These are phyloP conservation scores for Oryzias curvinotus DNA, from an alignment of 2,113 vertebrate genomes.

Conservation along the genomic window DNA sequence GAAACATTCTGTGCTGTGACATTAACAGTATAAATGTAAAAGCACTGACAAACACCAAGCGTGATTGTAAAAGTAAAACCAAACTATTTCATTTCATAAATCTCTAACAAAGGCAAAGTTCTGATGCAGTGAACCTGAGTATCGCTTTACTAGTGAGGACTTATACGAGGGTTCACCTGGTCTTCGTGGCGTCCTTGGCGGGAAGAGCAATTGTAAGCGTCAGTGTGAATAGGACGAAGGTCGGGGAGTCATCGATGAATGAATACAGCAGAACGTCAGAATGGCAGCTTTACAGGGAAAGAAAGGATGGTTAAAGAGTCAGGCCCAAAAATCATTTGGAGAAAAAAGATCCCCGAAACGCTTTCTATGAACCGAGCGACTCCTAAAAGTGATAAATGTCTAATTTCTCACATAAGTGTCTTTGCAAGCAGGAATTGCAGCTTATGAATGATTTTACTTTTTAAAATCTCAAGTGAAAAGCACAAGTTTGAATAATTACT, in stretches of 20 bases:
- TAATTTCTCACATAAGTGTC: not conserved
- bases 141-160: slow-evolving; percentile 56
- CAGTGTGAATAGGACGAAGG: slow-evolving; percentile 36
- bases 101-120: slow-evolving; percentile 49
- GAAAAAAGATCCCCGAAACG: slow-evolving; percentile 26
- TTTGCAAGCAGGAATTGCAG: not conserved
- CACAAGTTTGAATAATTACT: too few species aligned
- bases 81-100: slow-evolving; percentile 72
- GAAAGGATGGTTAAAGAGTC: slow-evolving; percentile 54
- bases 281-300: slow-evolving; percentile 66
- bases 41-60: slow-evolving; percentile 57
- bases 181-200: slow-evolving; percentile 40
- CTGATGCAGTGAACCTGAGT: slow-evolving; percentile 45
- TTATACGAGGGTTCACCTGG: slow-evolving; percentile 57
- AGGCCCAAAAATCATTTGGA: slow-evolving; percentile 29
- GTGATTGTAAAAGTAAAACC: slow-evolving; percentile 59
- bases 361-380: not conserved
- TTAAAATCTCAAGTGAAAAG: not conserved
- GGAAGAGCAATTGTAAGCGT: slow-evolving; percentile 30
- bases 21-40: slow-evolving; percentile 58
- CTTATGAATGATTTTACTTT: not conserved
- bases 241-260: slow-evolving; percentile 35
- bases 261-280: slow-evolving; percentile 56
- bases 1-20: slow-evolving; percentile 36
- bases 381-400: slow-evolving; percentile 16